Base-by-base conservation (phyloP, 2,797 vertebrate genomes). In the Hemitrygon akajei region DNA sequence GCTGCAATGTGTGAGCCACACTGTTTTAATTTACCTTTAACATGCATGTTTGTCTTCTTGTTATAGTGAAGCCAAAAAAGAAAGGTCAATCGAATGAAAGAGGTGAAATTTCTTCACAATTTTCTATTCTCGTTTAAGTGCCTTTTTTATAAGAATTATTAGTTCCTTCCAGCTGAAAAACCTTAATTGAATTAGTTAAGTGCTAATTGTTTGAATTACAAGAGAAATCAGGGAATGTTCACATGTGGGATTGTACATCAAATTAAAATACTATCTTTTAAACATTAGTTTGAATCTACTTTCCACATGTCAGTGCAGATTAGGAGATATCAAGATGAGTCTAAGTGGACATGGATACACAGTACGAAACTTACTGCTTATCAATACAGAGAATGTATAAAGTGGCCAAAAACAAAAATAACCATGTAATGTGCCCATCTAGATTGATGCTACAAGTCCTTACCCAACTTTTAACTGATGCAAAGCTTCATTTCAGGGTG, bases 51-150 rank as follows among this genome's bases (percentile, higher is more conserved):
- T 76, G 14, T 40, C 56, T 34, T 73, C 34, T 92, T 75, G 30
- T 75, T 76, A 30, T 7, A 93, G 91, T 76, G 7, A 93, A 93
- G 47, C 69, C 91, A 93, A 73, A 30, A 73, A 93, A 76, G 91
- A 76, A 76, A 93, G 14, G 7, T 30, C 40, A 56, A 30, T n/a
- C 71, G 11, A 58, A 58, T 22, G 47, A 56, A 93, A 76, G 58
- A 73, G 5, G 91, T 93, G 76, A 76, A 37, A 12, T 27, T 56
- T 75, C 37, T 47, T 93, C 40, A 75, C 20, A 93, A 30, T 14
- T 3, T 56, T 6, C 60, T 92, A 40, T 10, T 92, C 22, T 75
- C 30, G 16, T 30, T 92, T 73, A 7, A 27, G 10, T 73, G 40
- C 69, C 69, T 56, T 91, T 18, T 47, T 27, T 73, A 75, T 27